These are phyloP conservation scores for Nephrotoma flavescens DNA, from an alignment of 2,888 invertebrate species.

Conservation along the genomic window DNA sequence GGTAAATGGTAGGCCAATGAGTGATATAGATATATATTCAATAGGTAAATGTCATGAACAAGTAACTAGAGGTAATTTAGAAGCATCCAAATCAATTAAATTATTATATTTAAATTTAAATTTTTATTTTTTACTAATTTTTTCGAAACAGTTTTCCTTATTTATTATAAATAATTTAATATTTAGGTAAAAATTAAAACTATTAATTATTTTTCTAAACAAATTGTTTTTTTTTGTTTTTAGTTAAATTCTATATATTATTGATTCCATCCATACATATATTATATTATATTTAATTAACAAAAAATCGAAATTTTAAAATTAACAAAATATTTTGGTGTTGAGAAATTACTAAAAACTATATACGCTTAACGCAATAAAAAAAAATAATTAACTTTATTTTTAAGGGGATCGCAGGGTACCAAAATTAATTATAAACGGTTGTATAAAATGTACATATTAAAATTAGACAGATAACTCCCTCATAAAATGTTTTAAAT, in stretches of 20 bases:
- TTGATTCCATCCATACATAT: not conserved
- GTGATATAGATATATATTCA: conserved; percentile 45
- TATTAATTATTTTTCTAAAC: not conserved
- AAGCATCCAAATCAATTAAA: conserved; percentile 27
- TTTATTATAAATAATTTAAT: not conserved
- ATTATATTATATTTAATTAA: not conserved
- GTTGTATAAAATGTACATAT: not conserved
- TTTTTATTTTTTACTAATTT: not conserved
- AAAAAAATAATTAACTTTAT: not conserved
- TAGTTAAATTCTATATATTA: not conserved
- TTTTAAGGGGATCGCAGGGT: not conserved
- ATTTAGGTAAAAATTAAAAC: not conserved
- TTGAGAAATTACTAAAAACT: not conserved
- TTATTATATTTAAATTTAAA: not conserved
- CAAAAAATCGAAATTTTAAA: not conserved
- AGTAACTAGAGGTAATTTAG: conserved; percentile 48
- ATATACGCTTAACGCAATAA: not conserved
- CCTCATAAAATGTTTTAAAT: too few relatives aligned
- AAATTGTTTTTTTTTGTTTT: not conserved
- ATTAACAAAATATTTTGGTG: not conserved
- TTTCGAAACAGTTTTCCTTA: not conserved
- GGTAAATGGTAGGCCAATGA: conserved; percentile 63
- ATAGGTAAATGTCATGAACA: conserved; percentile 55
- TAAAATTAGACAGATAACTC: not conserved
- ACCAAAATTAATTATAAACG: not conserved